Base-by-base conservation (phyloP, 2,113 vertebrate genomes). In the Alouatta palliata region DNA sequence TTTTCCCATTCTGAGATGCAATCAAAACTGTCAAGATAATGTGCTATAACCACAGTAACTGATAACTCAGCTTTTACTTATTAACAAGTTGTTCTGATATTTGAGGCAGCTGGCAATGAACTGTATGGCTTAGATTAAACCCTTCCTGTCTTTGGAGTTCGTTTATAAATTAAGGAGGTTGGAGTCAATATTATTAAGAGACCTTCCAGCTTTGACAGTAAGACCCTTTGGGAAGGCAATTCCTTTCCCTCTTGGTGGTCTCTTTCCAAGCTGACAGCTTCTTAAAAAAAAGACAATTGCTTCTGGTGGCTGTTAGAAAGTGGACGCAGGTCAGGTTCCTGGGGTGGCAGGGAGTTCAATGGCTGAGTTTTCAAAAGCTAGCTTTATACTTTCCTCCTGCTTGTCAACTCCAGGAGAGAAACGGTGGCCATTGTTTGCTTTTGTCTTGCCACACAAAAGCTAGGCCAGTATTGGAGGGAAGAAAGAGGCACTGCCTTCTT, bases 371-470 rank as follows among this genome's bases (percentile, higher is more conserved):
- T 97, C 79, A 97, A 97, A 97, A 75, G 88, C 73, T 47, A 45
- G 32, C 88, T 95, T 92, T 93, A 2, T 91, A 21, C 54, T 91
- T 79, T 66, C 20, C 77, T 82, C 56, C 58, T 92, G 32, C 71
- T 96, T 75, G 32, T 79, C 66, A 87, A 49, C 68, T 71, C 56
- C 23, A 85, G 61, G 27, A 66, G 58, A 92, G 85, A 95, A 79
- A 49, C 56, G 40, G 30, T 82, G 30, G 25, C 83, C 84, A 92
- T 87, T 97, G 97, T 95, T 75, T 81, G 75, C 95, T 93, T 97
- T 98, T 97, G 85, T 98, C 64, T 90, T 58, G 68, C 52, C 80
- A 30, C 47, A 97, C 37, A 96, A 96, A 95, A 94, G 95, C 79
- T 64, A 64, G 32, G 20, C 61, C 68, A 54, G 35, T 32, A 6